Base-by-base conservation (phyloP, 2,888 invertebrate species). In the Hydraecia micacea region DNA sequence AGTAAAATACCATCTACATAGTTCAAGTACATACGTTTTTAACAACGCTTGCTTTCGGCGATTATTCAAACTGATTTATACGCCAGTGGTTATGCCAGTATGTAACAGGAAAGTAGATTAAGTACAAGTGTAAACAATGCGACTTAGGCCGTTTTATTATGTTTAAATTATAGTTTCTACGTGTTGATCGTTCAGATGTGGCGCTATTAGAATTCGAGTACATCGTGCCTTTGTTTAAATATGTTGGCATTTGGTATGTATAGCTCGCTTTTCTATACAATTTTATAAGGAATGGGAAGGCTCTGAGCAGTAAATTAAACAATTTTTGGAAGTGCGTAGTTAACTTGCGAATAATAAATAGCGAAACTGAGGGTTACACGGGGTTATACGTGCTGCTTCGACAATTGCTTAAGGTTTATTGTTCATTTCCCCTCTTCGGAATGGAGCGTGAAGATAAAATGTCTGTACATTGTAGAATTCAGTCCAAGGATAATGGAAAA, bases 11-110 rank as follows among this genome's bases (percentile, higher is more conserved):
- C 81, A 74, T 32, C 55, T 87, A 84, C 86, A 86, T 46, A 81
- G 68, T 85, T 81, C 62, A 85, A 81, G 49, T 81, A 66, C 58
- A 66, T 85, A 86, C 90, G 86, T 88, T 90, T 32, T 87, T 88
- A 91, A 91, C 90, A 88, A 88, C 85, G 80, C 63, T 76, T 81
- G 88, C 91, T 91, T 93, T 93, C 91, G 91, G 92, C 91, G 91
- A 93, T 94, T 91, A 93, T 90, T 95, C 94, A 93, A 92, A 87
- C 90, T 93, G 93, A 94, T 94, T 94, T 94, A 94, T 92, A 90
- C 83, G 82, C 80, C 86, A 81, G 78, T 88, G 39, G 84, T 85
- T 89, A 86, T 62, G 87, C 86, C 87, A 88, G 86, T 89, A 86
- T 86, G 86, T 84, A 86, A 73, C 78, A 87, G 77, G 87, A 90